phyloP scores from a whole-genome alignment of 2,113 vertebrate genomes.

The Chaetodon trifascialis region DNA sequence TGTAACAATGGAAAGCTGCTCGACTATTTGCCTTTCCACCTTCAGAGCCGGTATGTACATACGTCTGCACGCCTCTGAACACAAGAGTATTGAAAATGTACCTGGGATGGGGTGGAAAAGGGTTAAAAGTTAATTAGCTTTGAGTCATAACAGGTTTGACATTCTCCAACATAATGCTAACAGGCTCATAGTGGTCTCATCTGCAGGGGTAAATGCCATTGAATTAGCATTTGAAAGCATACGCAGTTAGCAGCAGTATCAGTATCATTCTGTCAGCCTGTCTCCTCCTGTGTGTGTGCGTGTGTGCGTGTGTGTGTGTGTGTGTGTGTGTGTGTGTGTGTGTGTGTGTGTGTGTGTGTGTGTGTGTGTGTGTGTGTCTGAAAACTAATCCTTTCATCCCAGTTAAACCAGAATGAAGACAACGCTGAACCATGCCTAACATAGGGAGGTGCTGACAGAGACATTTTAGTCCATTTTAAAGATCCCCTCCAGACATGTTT shows the following conservation, averaged over 20 bases:
- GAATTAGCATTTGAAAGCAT: background rate
- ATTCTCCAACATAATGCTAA: background rate
- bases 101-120: background rate
- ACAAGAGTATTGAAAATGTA: background rate
- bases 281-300: too few relatives aligned
- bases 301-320: too few relatives aligned
- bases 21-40: background rate
- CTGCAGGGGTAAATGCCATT: background rate
- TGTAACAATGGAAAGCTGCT: background rate
- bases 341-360: too few relatives aligned
- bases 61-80: background rate
- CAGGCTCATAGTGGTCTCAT: background rate
- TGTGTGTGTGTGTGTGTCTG: background rate
- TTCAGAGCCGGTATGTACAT: background rate
- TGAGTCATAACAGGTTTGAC: background rate
- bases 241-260: background rate
- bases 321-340: too few relatives aligned
- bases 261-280: background rate
- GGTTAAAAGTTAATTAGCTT: background rate
- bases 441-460: background rate
- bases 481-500: background rate
- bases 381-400: background rate
- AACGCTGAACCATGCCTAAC: background rate
- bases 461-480: background rate
- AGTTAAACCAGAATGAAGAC: background rate